Evolutionary conservation across 2,888 invertebrate genomes (phyloP).

Genomic region (Latrodectus elegans): DNA sequence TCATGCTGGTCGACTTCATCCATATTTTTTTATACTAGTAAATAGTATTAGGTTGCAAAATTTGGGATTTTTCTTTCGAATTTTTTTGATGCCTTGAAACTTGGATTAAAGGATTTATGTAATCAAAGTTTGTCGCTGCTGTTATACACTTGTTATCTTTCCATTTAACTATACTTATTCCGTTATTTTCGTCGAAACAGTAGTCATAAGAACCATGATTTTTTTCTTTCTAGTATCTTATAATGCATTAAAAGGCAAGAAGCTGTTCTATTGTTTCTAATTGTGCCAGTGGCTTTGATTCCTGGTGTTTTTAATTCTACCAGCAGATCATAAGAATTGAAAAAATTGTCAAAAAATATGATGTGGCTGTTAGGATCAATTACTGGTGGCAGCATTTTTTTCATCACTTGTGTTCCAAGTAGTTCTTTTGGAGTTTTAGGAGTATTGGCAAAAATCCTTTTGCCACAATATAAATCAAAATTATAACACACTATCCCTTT

Average conservation of each 20-base stretch:
- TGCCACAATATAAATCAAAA: constrained; percentile 24
- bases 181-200: constrained; percentile 9
- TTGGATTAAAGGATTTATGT: constrained; percentile 22
- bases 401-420: constrained; percentile 13
- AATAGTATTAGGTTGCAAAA: no score
- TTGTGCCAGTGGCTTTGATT: constrained; percentile 20
- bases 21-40: constrained; percentile 20
- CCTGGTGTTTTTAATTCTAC: background rate
- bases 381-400: constrained; percentile 15
- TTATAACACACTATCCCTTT: constrained; percentile 18
- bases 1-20: constrained; percentile 19
- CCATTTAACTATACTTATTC: constrained; percentile 2
- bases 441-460: constrained; percentile 4
- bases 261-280: background rate
- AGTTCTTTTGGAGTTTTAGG: background rate
- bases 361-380: constrained; percentile 17
- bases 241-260: background rate
- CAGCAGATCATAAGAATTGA: background rate
- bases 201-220: constrained; percentile 7
- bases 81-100: background rate
- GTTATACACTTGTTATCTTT: background rate
- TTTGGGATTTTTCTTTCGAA: constrained; percentile 11
- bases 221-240: background rate
- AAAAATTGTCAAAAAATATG: background rate
- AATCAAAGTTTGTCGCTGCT: background rate